Evolutionary conservation across 30 jellyfish, hydroid and myxozoan species (phyloP).

Genomic region (Chrysaora quinquecirrha): DNA sequence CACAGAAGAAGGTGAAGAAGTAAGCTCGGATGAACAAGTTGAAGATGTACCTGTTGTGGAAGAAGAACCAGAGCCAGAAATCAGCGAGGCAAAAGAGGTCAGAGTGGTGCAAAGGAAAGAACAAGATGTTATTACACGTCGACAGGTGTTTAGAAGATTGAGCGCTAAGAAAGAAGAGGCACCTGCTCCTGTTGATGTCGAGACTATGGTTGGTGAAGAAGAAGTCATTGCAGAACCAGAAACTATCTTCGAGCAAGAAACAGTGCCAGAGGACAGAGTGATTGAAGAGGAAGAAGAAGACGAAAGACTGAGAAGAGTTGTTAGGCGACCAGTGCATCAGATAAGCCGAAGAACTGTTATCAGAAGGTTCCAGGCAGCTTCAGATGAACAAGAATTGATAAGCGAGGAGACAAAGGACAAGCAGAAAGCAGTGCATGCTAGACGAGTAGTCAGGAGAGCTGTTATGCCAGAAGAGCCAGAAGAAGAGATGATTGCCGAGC

Average conservation of each 20-base stretch:
- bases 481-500: slow-evolving; percentile 64
- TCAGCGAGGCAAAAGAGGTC: neutral
- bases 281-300: slow-evolving; percentile 41
- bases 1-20: no score
- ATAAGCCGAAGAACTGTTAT: slow-evolving; percentile 64
- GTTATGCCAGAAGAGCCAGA: slow-evolving; percentile 35
- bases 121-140: neutral
- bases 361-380: slow-evolving; percentile 59
- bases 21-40: neutral
- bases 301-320: slow-evolving; percentile 12
- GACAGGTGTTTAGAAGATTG: neutral
- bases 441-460: neutral
- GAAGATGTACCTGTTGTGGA: neutral
- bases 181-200: no score
- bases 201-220: neutral
- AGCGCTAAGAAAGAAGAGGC: neutral
- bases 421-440: neutral
- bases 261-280: slow-evolving; percentile 15
- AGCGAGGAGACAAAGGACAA: slow-evolving; percentile 8
- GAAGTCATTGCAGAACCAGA: neutral
- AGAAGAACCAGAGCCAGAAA: neutral
- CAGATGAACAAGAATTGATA: slow-evolving; percentile 57
- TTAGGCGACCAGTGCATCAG: slow-evolving; percentile 36
- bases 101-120: neutral
- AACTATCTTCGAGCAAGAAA: slow-evolving; percentile 18